Base-by-base conservation (phyloP, 2,113 vertebrate genomes). In the Hemibagrus wyckioides region DNA sequence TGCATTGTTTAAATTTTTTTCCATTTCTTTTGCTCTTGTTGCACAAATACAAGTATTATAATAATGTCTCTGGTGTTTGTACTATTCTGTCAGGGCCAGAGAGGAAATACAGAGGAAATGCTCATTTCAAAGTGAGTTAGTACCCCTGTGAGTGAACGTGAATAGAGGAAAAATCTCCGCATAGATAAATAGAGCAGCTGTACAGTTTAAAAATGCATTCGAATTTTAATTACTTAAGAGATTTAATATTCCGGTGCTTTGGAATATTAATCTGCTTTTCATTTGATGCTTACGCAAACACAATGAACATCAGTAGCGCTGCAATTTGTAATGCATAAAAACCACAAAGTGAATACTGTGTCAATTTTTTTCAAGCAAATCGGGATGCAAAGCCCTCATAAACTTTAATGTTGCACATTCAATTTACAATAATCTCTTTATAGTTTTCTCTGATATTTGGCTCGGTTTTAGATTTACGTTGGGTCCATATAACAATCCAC, bases 151-250 rank as follows among this genome's bases (percentile, higher is more conserved):
- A 48, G 25, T 48, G 41, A 4, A 23, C n/a, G 14, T 54, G 9
- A 56, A 54, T 30, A 33, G 17, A 79, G n/a, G n/a, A 33, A 21
- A n/a, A 56, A 56, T 80, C n/a, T 30, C 77, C 21, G 4, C 50
- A 21, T 33, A 33, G 19, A 80, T 23, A 19, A 36, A 36, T 80
- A 13, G 77, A 80, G 6, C 52, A 21, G 14, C 14, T 77, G 19
- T 30, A 77, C 48, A 54, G n/a, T 30, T 79, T 19, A 33, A 25
- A 33, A 52, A 77, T 77, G 28, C 25, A 52, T 19, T 77, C 9
- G 75, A 77, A 52, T n/a, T n/a, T 79, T 54, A 80, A 80, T 80
- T 36, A 56, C 52, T 56, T 56, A 57, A 57, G 77, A 56, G 17
- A 79, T 10, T 19, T 30, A 79, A 9, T 19, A 50, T 79, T n/a